Base-by-base conservation (phyloP, 2,888 invertebrate genomes). In the Sesia bembeciformis region DNA sequence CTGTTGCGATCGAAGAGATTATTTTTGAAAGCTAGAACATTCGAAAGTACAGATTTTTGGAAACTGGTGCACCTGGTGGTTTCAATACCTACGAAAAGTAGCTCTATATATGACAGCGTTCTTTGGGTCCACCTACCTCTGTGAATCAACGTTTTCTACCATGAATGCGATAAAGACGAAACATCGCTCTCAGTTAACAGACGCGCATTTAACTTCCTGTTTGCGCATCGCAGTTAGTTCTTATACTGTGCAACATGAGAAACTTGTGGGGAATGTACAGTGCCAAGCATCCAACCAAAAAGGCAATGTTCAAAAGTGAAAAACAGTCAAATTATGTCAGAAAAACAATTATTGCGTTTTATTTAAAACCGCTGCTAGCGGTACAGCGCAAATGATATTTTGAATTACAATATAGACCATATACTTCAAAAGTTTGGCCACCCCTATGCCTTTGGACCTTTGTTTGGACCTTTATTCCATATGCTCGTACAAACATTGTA, bases 1-100 rank as follows among this genome's bases (percentile, higher is more conserved):
- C 41, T 41, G 51, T 54, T 52, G 51, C 39, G 40, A 4, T 52
- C 39, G 52, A 52, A 39, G 3, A 52, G n/a, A 40, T 54, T 52
- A 39, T 52, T 54, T 51, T 54, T 54, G 23, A 54, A 53, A 53
- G 53, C 53, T 46, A 53, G 53, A 52, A 52, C 39, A 51, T 52
- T 52, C 52, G 52, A 7, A 5, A 41, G 41, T 41, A 41, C 7
- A 5, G 41, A 41, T 41, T 41, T 41, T 41, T 41, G 41, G 41
- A 41, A 23, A 23, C 23, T 23, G 23, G 23, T 23, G 23, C 23
- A 23, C 23, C 23, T n/a, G n/a, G 3, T 6, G 54, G 54, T 54
- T 52, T 52, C 54, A 52, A 54, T 38, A 6, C 38, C 38, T 54
- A 52, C 4, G 51, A 51, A 51, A 51, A 5, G 51, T 51, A 39